Evolutionary conservation across 2,797 vertebrate genomes (phyloP), one percentile per base, ranked within the genome.

Genomic region (Falco naumanni): DNA sequence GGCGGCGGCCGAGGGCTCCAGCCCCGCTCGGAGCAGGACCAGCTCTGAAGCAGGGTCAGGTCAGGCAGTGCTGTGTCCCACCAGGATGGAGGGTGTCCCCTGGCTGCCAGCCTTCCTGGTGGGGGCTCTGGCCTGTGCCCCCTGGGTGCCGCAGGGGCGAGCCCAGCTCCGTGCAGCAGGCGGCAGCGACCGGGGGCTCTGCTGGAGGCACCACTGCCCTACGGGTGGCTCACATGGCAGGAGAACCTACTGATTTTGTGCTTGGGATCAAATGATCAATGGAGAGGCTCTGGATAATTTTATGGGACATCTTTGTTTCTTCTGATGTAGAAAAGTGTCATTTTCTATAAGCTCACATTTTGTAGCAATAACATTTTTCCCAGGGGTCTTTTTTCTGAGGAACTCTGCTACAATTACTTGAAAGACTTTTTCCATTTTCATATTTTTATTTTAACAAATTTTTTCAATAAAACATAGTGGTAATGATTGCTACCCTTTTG

Each of bases 1-100:
- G 72, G 64, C 2, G 2, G 47, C 1, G 3, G 45, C 21, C 7
- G 0, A 24, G 51, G 5, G 18, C 19, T 25, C 13, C 34, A 47
- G 53, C 31, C 53, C 34, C 16, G 45, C 61, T 39, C 2, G 2
- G 28, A 33, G 47, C 39, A 16, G 54, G 47, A 77, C 47, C 63
- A 24, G 33, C 56, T 28, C 28, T 2, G 5, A 8, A 34, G n/a
- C 4, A 8, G 56, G 26, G 53, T 6, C 18, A 6, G 28, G 39
- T 25, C 15, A 5, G 5, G 21, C 34, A 16, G 63, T 3, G 4
- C 45, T 3, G 6, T 13, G 54, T 28, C 74, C 21, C 13, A 16
- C 47, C 1, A 16, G 16, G 43, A 16, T 17, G 43, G 43, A 16
- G 43, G 43, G 16, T 16, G 2, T 14, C 13, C 16, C 22, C 29